Conservation (phyloP, 2,113 vertebrate genomes). For the Pseudorasbora parva region DNA sequence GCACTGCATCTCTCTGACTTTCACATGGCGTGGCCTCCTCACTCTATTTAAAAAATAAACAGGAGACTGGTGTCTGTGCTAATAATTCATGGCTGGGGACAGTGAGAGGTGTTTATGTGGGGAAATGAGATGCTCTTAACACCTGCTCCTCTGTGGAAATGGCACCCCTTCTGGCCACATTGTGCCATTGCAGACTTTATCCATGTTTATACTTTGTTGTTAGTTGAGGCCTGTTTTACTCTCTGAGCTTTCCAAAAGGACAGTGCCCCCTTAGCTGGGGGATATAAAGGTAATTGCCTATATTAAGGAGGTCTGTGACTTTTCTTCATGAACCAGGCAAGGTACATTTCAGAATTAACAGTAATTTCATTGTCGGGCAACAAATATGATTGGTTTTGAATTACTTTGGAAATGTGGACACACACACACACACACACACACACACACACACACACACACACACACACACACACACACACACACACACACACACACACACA, state of each 20-base stretch:
- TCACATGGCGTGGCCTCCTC: conserved; percentile 64
- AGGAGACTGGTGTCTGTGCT: conserved; percentile 70
- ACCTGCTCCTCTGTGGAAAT: conserved; percentile 67
- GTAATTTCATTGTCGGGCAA: not conserved
- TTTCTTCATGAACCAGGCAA: not conserved
- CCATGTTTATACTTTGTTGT: conserved; percentile 16
- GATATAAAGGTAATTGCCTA: not conserved
- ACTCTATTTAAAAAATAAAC: conserved; percentile 79
- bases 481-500: too few relatives aligned
- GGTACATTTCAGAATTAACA: not conserved
- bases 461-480: too few relatives aligned
- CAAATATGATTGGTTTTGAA: not conserved
- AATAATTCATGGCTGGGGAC: conserved; percentile 75
- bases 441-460: too few relatives aligned
- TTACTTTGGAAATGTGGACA: not conserved
- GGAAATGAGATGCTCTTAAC: conserved; percentile 74
- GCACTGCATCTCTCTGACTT: conserved; percentile 57
- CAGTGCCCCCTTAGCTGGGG: not conserved
- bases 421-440: not conserved
- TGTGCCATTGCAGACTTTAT: conserved; percentile 38
- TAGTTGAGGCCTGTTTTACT: conserved; percentile 6
- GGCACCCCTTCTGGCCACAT: conserved; percentile 51
- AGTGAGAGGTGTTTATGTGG: conserved; percentile 71
- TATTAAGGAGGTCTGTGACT: not conserved
- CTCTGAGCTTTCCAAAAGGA: not conserved